phyloP scores from a whole-genome alignment of 92 coral and sea anemone species.

The Hydrozoanthus gracilis region DNA sequence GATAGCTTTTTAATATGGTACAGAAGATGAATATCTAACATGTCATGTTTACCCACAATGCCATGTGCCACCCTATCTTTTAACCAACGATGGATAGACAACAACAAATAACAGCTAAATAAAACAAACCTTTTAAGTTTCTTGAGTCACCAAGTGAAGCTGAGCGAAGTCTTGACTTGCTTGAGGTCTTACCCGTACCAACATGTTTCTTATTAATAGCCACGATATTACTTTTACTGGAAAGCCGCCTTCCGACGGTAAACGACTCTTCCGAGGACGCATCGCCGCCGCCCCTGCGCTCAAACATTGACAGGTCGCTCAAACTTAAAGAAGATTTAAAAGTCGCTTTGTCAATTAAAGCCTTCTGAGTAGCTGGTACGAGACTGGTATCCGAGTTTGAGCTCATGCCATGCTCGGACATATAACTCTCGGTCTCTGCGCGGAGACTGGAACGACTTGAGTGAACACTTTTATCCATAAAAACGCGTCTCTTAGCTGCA shows the following conservation, averaged over 20 bases:
- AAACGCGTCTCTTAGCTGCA: slow-evolving; percentile 77
- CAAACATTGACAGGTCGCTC: slow-evolving; percentile 81
- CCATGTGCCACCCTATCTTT: too few species aligned
- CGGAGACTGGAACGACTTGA: slow-evolving; percentile 65
- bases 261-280: slow-evolving; percentile 76
- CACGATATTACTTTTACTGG: slow-evolving; percentile 25
- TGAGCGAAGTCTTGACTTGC: slow-evolving; percentile 72
- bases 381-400: slow-evolving; percentile 62
- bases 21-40: too few species aligned
- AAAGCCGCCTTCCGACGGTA: slow-evolving; percentile 51
- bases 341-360: slow-evolving; percentile 26
- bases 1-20: too few species aligned
- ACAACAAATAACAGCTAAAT: too few species aligned
- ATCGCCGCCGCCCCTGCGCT: slow-evolving; percentile 67
- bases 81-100: neutral
- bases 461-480: slow-evolving; percentile 62
- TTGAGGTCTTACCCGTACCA: slow-evolving; percentile 16
- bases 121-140: slow-evolving; percentile 65
- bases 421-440: slow-evolving; percentile 63
- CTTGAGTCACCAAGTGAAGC: slow-evolving; percentile 86
- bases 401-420: slow-evolving; percentile 61
- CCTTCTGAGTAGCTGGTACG: slow-evolving; percentile 41
- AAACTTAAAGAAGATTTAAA: slow-evolving; percentile 82
- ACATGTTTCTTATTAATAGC: slow-evolving; percentile 13
- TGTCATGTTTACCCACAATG: too few species aligned